A percentile compares a stretch with the other conserved stretches of the same genome.
Evolutionary conservation across 1,140 invertebrate genomes (phyloP).

Genomic region (Drosophila tani): DNA sequence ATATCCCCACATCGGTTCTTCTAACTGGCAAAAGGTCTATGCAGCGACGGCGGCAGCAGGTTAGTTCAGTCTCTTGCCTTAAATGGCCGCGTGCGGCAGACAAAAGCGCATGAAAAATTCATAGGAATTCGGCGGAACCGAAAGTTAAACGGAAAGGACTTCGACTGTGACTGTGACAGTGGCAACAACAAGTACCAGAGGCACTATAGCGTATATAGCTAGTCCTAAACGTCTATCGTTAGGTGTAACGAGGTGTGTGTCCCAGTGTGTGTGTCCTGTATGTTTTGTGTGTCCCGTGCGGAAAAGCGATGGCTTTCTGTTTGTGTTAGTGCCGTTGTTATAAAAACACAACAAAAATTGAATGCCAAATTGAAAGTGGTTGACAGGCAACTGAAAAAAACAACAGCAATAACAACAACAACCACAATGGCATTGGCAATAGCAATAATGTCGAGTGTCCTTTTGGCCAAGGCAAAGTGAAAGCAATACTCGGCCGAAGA

Average conservation of each 20-base stretch:
- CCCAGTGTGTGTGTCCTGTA: slow-evolving; percentile 11
- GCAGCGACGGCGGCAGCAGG: slow-evolving; percentile 27
- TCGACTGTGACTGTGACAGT: slow-evolving; percentile 37
- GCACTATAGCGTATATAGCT: slow-evolving; percentile 49
- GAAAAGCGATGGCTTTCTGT: slow-evolving; percentile 21
- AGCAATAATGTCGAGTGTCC: slow-evolving; percentile 53
- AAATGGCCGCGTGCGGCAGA: slow-evolving; percentile 81
- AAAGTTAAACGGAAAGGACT: slow-evolving; percentile 32
- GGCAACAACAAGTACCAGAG: slow-evolving; percentile 21
- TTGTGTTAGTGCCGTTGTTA: slow-evolving; percentile 62
- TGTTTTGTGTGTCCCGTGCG: slow-evolving; percentile 29
- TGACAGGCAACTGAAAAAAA: slow-evolving; percentile 62
- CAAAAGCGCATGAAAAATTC: slow-evolving; percentile 83
- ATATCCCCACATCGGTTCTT: slow-evolving; percentile 31
- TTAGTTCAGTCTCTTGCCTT: slow-evolving; percentile 72
- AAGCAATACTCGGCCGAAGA: slow-evolving; percentile 33
- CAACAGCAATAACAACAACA: slow-evolving; percentile 25
- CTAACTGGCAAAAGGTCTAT: slow-evolving; percentile 72
- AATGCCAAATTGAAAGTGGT: slow-evolving; percentile 76
- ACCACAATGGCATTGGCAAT: slow-evolving; percentile 3
- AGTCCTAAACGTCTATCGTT: slow-evolving; percentile 58
- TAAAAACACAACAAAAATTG: slow-evolving; percentile 56
- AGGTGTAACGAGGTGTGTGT: slow-evolving; percentile 66
- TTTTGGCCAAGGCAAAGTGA: slow-evolving; percentile 47
- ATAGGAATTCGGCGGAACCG: slow-evolving; percentile 47